Conservation (phyloP, 1,140 invertebrate species). For the Plectus sambesii region DNA sequence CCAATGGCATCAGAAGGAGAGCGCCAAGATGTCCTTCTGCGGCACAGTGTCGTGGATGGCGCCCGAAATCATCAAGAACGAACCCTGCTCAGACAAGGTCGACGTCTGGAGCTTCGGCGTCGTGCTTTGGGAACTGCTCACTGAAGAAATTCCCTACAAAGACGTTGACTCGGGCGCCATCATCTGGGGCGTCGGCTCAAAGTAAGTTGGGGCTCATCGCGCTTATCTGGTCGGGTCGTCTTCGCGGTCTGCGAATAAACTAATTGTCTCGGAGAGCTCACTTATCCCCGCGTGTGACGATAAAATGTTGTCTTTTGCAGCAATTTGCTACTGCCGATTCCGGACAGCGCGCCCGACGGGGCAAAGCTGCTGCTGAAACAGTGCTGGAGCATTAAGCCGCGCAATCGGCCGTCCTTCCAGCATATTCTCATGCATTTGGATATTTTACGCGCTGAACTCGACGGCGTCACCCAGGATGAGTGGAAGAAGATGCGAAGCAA, state of each 20-base stretch:
- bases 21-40: constrained; percentile 91
- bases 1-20: constrained; percentile 77
- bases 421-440: constrained; percentile 77
- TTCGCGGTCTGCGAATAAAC: too few species aligned
- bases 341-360: constrained; percentile 69
- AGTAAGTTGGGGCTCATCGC: constrained; percentile 13
- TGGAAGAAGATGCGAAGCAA: constrained; percentile 13
- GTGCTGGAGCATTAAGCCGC: constrained; percentile 79
- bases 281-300: too few species aligned
- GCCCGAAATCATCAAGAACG: constrained; percentile 90
- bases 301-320: constrained; percentile 48
- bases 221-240: too few species aligned
- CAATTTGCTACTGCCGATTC: constrained; percentile 75
- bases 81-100: constrained; percentile 89
- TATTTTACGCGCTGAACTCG: constrained; percentile 68
- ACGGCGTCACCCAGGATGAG: constrained; percentile 48
- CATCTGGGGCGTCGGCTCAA: constrained; percentile 88
- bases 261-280: too few species aligned
- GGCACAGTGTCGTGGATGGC: constrained; percentile 95
- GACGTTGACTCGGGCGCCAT: constrained; percentile 91
- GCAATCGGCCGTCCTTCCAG: constrained; percentile 83
- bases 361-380: constrained; percentile 69
- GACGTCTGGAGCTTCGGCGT: constrained; percentile 96
- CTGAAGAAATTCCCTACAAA: constrained; percentile 87
- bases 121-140: constrained; percentile 89